These are phyloP conservation scores for Fistularia tabacaria DNA, from an alignment of 2,797 vertebrate species.

Conservation along the genomic window DNA sequence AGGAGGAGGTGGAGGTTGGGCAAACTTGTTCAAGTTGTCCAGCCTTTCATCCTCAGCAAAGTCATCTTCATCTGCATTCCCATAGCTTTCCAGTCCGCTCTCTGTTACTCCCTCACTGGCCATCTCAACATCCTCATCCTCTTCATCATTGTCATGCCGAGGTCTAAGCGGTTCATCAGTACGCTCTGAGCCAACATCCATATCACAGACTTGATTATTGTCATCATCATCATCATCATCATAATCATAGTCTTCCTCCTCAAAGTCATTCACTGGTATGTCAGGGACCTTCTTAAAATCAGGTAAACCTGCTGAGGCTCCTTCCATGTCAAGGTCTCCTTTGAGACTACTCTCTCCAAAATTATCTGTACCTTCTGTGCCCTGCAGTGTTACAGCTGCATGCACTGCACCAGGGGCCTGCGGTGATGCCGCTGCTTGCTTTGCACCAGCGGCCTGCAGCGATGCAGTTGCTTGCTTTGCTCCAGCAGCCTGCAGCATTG, in stretches of 20 bases:
- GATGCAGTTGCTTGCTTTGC: slow-evolving; percentile 1
- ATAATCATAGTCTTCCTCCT: slow-evolving; percentile 54
- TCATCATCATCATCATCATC: slow-evolving; percentile 51
- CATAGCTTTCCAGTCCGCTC: slow-evolving; percentile 75
- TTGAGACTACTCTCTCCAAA: slow-evolving; percentile 78
- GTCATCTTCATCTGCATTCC: slow-evolving; percentile 74
- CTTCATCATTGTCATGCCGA: slow-evolving; percentile 69
- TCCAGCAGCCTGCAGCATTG: slow-evolving; percentile 1
- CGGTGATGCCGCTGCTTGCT: slow-evolving; percentile 72
- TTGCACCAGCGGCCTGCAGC: slow-evolving; percentile 61
- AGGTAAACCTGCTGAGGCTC: slow-evolving; percentile 74
- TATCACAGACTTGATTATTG: slow-evolving; percentile 70
- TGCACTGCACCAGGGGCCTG: slow-evolving; percentile 77
- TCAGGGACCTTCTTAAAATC: slow-evolving; percentile 78
- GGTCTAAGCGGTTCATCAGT: slow-evolving; percentile 59
- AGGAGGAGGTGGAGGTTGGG: slow-evolving; percentile 50
- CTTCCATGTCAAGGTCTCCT: slow-evolving; percentile 76
- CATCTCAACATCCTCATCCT: slow-evolving; percentile 78
- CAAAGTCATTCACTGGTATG: slow-evolving; percentile 72
- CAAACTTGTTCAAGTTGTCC: slow-evolving; percentile 75
- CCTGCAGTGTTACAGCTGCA: slow-evolving; percentile 75
- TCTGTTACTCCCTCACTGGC: slow-evolving; percentile 76
- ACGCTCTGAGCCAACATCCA: slow-evolving; percentile 77
- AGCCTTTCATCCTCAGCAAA: slow-evolving; percentile 74
- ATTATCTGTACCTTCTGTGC: slow-evolving; percentile 78